Percentiles rank a stretch among this genome's conserved stretches.
These are phyloP conservation scores for Dufourea novaeangliae DNA, from an alignment of 1,140 invertebrate genomes.

Conservation along the genomic window DNA sequence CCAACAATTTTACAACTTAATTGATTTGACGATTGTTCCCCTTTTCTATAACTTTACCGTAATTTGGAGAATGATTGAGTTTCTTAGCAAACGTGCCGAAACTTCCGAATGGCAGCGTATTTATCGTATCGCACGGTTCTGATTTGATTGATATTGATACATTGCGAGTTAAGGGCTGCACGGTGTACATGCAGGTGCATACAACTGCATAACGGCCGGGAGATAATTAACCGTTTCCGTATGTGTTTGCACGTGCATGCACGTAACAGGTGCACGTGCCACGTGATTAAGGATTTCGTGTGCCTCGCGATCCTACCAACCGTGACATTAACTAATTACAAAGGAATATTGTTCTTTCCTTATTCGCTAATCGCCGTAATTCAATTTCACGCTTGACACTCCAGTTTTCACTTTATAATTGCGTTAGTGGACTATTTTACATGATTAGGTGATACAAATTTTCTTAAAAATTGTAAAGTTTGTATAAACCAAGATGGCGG, in stretches of 20 bases:
- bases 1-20: too few species aligned
- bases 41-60: too few species aligned
- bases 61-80: too few species aligned
- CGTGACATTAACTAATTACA: neutral
- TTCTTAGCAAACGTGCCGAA: neutral
- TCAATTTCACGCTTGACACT: neutral
- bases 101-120: neutral
- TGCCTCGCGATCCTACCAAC: neutral
- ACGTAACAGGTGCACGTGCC: slow-evolving; percentile 18
- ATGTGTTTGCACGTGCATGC: neutral
- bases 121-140: slow-evolving; percentile 2
- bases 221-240: slow-evolving; percentile 51
- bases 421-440: neutral
- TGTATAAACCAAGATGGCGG: too few species aligned
- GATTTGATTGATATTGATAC: slow-evolving; percentile 33
- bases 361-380: neutral
- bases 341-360: neutral
- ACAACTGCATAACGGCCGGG: slow-evolving; percentile 32
- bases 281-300: slow-evolving; percentile 22
- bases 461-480: too few species aligned
- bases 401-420: neutral
- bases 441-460: too few species aligned
- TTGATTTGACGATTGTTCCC: too few species aligned
- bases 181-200: slow-evolving; percentile 24
- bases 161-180: slow-evolving; percentile 47